phyloP scores from a whole-genome alignment of 2,888 invertebrate species.

The Ecdyonurus torrentis region DNA sequence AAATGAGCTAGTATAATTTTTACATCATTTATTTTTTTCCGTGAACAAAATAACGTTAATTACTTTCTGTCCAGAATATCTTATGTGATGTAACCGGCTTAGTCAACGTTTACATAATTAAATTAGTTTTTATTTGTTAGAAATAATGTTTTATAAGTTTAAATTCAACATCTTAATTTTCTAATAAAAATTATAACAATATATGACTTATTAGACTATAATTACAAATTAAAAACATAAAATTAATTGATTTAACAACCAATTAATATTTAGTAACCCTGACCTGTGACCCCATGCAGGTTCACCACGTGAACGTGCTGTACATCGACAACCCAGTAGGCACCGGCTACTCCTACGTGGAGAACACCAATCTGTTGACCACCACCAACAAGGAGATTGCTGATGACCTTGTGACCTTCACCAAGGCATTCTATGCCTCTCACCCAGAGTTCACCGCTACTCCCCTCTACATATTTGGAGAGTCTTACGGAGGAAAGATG shows the following conservation, averaged over 20 bases:
- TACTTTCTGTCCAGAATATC: too few relatives aligned
- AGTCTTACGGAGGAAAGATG: slow-evolving; percentile 92
- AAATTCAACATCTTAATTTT: too few relatives aligned
- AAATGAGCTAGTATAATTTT: too few relatives aligned
- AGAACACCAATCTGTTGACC: slow-evolving; percentile 31
- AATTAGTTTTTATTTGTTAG: too few relatives aligned
- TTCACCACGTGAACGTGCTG: slow-evolving; percentile 60
- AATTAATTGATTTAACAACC: neutral
- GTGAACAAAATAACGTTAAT: too few relatives aligned
- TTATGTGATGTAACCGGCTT: too few relatives aligned
- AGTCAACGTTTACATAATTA: too few relatives aligned
- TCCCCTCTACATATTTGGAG: slow-evolving; percentile 70
- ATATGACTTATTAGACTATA: too few relatives aligned
- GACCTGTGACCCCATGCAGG: too few relatives aligned
- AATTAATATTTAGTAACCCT: neutral
- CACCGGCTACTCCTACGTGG: slow-evolving; percentile 68
- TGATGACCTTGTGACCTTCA: slow-evolving; percentile 52
- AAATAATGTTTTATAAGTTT: too few relatives aligned
- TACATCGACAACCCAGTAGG: slow-evolving; percentile 88
- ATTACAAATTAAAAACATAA: neutral
- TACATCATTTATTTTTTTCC: too few relatives aligned
- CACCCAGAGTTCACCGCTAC: slow-evolving; percentile 52
- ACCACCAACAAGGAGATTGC: slow-evolving; percentile 48
- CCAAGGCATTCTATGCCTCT: slow-evolving; percentile 47
- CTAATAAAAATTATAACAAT: neutral